A percentile compares a stretch with the other conserved stretches of the same genome.
Evolutionary conservation across 2,888 invertebrate species (phyloP).

Genomic region (Entomobrya multifasciata): DNA sequence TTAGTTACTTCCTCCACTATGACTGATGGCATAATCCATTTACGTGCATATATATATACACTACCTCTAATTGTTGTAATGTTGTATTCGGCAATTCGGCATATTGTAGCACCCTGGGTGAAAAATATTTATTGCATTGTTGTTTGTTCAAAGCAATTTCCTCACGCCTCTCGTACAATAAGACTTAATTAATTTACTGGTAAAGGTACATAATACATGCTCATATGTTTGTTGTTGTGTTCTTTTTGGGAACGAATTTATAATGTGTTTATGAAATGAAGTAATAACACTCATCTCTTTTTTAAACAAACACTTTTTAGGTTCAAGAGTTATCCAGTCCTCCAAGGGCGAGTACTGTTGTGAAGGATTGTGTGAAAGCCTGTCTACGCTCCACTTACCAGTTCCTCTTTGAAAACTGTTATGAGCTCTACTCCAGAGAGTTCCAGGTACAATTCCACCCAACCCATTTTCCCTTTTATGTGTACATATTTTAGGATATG

Average conservation of each 20-base stretch:
- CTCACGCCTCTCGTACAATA: slow-evolving; percentile 8
- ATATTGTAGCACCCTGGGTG: slow-evolving; percentile 45
- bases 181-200: slow-evolving; percentile 37
- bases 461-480: too few species aligned
- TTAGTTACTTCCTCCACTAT: background rate
- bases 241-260: background rate
- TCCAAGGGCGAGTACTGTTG: slow-evolving; percentile 98
- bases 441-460: slow-evolving; percentile 86
- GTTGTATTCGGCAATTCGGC: background rate
- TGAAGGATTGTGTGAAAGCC: slow-evolving; percentile 99
- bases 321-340: slow-evolving; percentile 99
- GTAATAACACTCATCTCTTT: slow-evolving; percentile 18
- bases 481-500: too few species aligned
- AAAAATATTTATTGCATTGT: slow-evolving; percentile 31
- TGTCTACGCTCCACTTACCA: slow-evolving; percentile 99
- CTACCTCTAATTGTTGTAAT: background rate
- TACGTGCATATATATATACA: background rate
- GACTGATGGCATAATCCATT: background rate
- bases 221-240: background rate
- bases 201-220: background rate
- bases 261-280: slow-evolving; percentile 9
- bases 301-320: slow-evolving; percentile 82
- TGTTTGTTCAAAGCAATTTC: slow-evolving; percentile 27
- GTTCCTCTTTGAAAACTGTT: slow-evolving; percentile 99
- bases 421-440: slow-evolving; percentile 96